Conservation (phyloP, 2,888 invertebrate species). For the Limenitis camilla region DNA sequence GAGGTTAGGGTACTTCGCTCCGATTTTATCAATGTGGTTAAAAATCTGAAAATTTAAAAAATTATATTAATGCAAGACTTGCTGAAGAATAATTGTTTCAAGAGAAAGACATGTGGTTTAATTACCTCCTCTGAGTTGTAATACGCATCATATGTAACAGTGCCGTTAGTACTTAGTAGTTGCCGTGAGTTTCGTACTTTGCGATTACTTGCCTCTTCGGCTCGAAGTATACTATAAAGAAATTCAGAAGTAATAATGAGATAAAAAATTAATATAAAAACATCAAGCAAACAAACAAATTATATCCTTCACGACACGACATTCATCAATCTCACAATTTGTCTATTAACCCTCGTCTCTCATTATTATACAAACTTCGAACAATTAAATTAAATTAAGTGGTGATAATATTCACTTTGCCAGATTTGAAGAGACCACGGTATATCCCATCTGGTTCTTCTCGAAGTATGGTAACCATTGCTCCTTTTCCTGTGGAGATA, state of each 20-base stretch:
- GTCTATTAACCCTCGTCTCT: too few relatives aligned
- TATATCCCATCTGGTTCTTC: slow-evolving; percentile 39
- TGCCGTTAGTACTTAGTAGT: slow-evolving; percentile 37
- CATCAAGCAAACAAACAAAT: too few relatives aligned
- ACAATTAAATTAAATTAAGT: too few relatives aligned
- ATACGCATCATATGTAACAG: slow-evolving; percentile 54
- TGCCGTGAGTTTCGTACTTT: slow-evolving; percentile 34
- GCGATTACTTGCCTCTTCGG: slow-evolving; percentile 38
- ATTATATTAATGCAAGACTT: background rate
- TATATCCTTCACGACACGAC: too few relatives aligned
- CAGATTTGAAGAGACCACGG: slow-evolving; percentile 50
- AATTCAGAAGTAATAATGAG: background rate
- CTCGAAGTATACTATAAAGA: slow-evolving; percentile 46
- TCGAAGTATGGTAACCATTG: slow-evolving; percentile 55
- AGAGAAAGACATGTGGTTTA: background rate
- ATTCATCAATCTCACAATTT: too few relatives aligned
- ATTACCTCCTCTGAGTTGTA: slow-evolving; percentile 31
- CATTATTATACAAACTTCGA: too few relatives aligned
- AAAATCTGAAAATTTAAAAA: slow-evolving; percentile 58
- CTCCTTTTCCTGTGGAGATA: slow-evolving; percentile 48
- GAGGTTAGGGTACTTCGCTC: slow-evolving; percentile 56
- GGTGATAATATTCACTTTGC: slow-evolving; percentile 42
- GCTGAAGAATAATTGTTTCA: background rate
- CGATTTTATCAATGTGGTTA: slow-evolving; percentile 57
- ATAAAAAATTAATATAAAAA: too few relatives aligned